Percentiles rank a stretch among this genome's conserved stretches.
These are phyloP conservation scores for Manduca sexta DNA, from an alignment of 1,140 invertebrate species.

Conservation along the genomic window DNA sequence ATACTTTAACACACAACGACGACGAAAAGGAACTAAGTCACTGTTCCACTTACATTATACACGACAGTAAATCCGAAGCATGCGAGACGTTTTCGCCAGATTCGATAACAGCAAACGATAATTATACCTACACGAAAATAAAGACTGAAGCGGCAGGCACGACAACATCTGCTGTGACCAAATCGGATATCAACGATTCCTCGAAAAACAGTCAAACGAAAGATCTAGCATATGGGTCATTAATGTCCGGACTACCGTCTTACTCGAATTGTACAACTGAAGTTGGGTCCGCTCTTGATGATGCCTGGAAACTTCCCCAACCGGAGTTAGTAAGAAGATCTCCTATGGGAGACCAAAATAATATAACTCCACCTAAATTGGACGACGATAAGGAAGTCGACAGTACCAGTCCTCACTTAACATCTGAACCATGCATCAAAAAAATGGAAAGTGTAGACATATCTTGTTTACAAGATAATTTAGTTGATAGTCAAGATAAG, in stretches of 20 bases:
- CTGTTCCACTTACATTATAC: conserved; percentile 60
- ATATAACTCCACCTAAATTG: conserved; percentile 34
- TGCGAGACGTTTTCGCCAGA: conserved; percentile 59
- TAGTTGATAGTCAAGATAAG: conserved; percentile 10
- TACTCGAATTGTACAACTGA: conserved; percentile 63
- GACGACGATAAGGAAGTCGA: conserved; percentile 24
- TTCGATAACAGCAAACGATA: conserved; percentile 57
- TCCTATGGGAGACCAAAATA: conserved; percentile 27
- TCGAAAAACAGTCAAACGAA: conserved; percentile 53
- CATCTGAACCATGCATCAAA: conserved; percentile 31
- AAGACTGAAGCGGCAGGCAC: conserved; percentile 37
- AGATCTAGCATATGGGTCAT: conserved; percentile 59
- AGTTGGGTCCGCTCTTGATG: conserved; percentile 37
- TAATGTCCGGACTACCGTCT: conserved; percentile 51
- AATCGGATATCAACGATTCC: conserved; percentile 53
- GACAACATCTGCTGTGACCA: conserved; percentile 39
- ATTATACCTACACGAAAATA: conserved; percentile 56
- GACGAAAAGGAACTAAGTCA: conserved; percentile 56
- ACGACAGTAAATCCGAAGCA: conserved; percentile 57
- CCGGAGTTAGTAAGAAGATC: conserved; percentile 54
- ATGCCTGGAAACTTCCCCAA: conserved; percentile 47
- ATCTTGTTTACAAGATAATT: conserved; percentile 41
- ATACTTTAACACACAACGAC: conserved; percentile 55
- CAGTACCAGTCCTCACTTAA: conserved; percentile 30
- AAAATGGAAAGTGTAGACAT: conserved; percentile 64